These are phyloP conservation scores for Pyrochroa serraticornis DNA, from an alignment of 2,888 invertebrate genomes.

Conservation along the genomic window DNA sequence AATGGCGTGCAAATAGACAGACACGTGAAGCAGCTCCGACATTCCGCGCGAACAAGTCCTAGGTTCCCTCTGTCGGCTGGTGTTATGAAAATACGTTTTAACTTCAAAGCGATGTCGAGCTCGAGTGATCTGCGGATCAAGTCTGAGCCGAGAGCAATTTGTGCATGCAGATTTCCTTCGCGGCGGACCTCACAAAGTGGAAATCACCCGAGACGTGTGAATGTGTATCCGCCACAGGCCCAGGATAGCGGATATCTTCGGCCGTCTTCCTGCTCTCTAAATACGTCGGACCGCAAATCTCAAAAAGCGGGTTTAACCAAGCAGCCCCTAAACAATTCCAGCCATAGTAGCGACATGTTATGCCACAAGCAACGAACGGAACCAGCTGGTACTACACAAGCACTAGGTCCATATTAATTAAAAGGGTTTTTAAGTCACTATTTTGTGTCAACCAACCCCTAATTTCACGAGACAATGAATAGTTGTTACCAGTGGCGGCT, in stretches of 20 bases:
- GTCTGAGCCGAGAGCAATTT: slow-evolving; percentile 51
- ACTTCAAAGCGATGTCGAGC: slow-evolving; percentile 52
- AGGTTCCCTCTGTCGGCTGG: slow-evolving; percentile 37
- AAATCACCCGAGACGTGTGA: slow-evolving; percentile 48
- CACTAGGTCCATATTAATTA: too few species aligned
- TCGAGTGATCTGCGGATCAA: slow-evolving; percentile 51
- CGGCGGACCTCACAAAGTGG: slow-evolving; percentile 44
- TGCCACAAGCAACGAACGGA: too few species aligned
- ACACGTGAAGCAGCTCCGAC: slow-evolving; percentile 31
- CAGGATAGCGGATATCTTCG: slow-evolving; percentile 41
- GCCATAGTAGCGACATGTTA: too few species aligned
- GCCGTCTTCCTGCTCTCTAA: slow-evolving; percentile 32
- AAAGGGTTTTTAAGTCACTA: too few species aligned
- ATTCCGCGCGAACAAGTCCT: slow-evolving; percentile 38
- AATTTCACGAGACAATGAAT: too few species aligned
- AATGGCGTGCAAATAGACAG: slow-evolving; percentile 36
- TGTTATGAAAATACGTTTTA: slow-evolving; percentile 55
- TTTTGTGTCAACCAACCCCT: too few species aligned
- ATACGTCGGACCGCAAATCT: slow-evolving; percentile 26
- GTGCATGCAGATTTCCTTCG: slow-evolving; percentile 53
- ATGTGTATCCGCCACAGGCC: slow-evolving; percentile 37
- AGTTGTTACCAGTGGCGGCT: too few species aligned
- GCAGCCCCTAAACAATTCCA: too few species aligned
- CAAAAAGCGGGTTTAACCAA: too few species aligned
- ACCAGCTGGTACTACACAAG: too few species aligned